Base-by-base conservation (phyloP, 2,113 vertebrate genomes). In the Steatornis caripensis region DNA sequence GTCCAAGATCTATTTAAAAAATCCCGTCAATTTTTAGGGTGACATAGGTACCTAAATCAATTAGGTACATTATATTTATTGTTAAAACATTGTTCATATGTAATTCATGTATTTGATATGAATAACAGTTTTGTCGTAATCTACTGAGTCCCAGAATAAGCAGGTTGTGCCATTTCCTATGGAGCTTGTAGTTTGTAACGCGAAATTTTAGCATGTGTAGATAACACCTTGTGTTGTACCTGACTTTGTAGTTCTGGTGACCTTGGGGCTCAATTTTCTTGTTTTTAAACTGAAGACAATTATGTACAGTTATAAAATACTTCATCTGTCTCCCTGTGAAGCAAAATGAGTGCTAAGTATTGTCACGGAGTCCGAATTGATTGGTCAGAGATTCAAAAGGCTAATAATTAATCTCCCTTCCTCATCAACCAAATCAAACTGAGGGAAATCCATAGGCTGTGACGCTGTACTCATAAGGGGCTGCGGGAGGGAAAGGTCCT, bases 171-270 rank as follows among this genome's bases (percentile, higher is more conserved):
- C 15, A 6, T 70, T 83, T 90, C 60, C 43, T 20, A 9, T 48
- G 2, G 12, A 61, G 20, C 37, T 66, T 1, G 0, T 21, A 4
- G 45, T 21, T 32, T 2, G 0, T 11, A 36, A 53, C 0, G 4
- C 4, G 8, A 22, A 32, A 76, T 93, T 84, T 68, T 68, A 60
- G 5, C 18, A 8, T 1, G 0, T 3, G 5, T 3, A 55, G n/a
- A 45, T 18, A 66, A 61, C 11, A 54, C 30, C 24, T 71, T 0
- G 0, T 22, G 16, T 30, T 81, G 48, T 37, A 84, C 39, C 80
- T 84, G 69, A n/a, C 57, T 76, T 54, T 79, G 45, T 53, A 48
- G 11, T 46, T 77, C 62, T 70, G 66, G 46, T 70, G 84, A 93
- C 72, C 72, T 84, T 70, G 76, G 53, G 65, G 19, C 51, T 95